A percentile compares a stretch with the other conserved stretches of the same genome.
Evolutionary conservation across 2,888 invertebrate species (phyloP).

Genomic region (Corythucha ciliata): DNA sequence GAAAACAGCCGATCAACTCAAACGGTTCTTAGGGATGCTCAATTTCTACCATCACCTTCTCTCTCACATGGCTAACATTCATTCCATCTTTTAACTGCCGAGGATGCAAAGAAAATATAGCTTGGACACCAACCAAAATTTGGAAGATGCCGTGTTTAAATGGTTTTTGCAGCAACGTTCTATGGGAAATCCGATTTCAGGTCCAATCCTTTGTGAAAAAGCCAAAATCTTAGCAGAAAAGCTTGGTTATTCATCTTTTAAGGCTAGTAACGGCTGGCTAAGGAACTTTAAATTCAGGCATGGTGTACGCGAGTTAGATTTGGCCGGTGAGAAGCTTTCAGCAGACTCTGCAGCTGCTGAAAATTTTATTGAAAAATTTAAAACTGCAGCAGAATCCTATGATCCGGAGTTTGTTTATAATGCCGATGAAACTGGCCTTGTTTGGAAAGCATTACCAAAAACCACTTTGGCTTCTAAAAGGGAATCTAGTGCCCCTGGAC

Average conservation of each 20-base stretch:
- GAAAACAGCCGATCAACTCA: too few species aligned
- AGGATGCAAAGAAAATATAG: too few species aligned
- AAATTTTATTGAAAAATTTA: slow-evolving; percentile 32
- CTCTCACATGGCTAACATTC: too few species aligned
- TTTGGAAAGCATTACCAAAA: slow-evolving; percentile 36
- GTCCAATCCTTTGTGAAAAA: slow-evolving; percentile 33
- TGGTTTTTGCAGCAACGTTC: slow-evolving; percentile 35
- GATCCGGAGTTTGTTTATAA: slow-evolving; percentile 1
- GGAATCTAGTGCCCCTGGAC: slow-evolving; percentile 21
- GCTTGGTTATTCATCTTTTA: slow-evolving; percentile 17
- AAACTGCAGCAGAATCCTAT: slow-evolving; percentile 25
- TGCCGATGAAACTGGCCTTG: too few species aligned
- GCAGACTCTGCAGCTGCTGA: slow-evolving; percentile 24
- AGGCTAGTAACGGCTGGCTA: slow-evolving; percentile 24
- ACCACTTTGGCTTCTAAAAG: slow-evolving; percentile 34
- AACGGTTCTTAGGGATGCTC: too few species aligned
- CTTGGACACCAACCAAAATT: slow-evolving; percentile 33
- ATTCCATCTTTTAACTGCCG: too few species aligned
- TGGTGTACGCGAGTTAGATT: slow-evolving; percentile 30
- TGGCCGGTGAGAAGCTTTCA: slow-evolving; percentile 31
- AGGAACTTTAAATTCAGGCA: slow-evolving; percentile 30
- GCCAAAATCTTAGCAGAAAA: slow-evolving; percentile 21
- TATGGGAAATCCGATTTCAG: slow-evolving; percentile 34
- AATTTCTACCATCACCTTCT: too few species aligned
- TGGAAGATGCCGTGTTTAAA: slow-evolving; percentile 36